These are phyloP conservation scores for Oscheius myriophilus DNA, from an alignment of 2,888 invertebrate species.

Conservation along the genomic window DNA sequence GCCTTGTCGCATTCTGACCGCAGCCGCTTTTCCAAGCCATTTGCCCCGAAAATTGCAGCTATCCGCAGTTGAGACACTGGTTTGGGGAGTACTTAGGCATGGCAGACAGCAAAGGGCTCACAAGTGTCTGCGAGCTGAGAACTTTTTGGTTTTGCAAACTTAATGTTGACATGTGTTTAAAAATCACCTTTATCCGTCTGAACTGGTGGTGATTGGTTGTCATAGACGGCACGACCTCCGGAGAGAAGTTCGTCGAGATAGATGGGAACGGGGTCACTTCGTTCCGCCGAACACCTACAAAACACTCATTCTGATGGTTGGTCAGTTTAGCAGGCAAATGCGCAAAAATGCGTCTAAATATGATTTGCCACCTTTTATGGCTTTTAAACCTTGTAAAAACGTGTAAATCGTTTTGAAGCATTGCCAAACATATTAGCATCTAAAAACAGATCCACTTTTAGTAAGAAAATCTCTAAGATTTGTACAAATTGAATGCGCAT, in stretches of 20 bases:
- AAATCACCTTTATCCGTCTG: conserved; percentile 30
- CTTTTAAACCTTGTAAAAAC: too few relatives aligned
- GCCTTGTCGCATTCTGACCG: background rate
- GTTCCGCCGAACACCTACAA: conserved; percentile 26
- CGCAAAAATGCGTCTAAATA: too few relatives aligned
- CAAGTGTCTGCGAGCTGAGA: too few relatives aligned
- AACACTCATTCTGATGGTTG: background rate
- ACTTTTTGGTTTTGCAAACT: background rate
- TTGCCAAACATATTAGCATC: too few relatives aligned
- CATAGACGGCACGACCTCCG: conserved; percentile 64
- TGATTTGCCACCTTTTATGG: too few relatives aligned
- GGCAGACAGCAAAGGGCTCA: background rate
- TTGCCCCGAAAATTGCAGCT: conserved; percentile 9
- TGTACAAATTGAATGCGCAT: too few relatives aligned
- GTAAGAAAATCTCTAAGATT: too few relatives aligned
- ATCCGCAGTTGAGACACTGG: background rate
- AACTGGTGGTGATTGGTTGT: conserved; percentile 67
- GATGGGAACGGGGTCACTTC: conserved; percentile 67
- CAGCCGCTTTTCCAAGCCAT: conserved; percentile 15
- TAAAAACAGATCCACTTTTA: too few relatives aligned
- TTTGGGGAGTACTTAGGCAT: too few relatives aligned
- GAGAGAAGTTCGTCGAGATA: conserved; percentile 64
- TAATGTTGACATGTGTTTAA: too few relatives aligned
- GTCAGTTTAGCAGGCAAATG: background rate
- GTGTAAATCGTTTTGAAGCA: too few relatives aligned